Base-by-base conservation (phyloP, 2,113 vertebrate species). In the Zootoca vivipara region DNA sequence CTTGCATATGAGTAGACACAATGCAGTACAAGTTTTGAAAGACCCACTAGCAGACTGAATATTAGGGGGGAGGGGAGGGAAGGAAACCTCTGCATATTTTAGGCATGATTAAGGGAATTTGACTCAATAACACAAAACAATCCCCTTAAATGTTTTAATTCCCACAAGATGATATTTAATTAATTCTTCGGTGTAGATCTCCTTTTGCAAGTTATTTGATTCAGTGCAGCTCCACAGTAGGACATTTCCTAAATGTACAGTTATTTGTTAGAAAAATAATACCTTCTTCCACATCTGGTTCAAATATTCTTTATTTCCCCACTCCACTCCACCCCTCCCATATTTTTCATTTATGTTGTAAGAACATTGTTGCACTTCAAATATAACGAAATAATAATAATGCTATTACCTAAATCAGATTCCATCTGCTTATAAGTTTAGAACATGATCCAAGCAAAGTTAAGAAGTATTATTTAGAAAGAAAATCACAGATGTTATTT, bases 211-310 rank as follows among this genome's bases (percentile, higher is more conserved):
- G 87, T 92, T 15, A 16, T 64, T 78, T 73, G 30, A 28, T 0
- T 0, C 26, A 79, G 64, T 56, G 73, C 33, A 74, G 9, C 73
- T 89, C 12, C 12, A 30, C 42, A 80, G 73, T 72, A 85, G n/a
- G 67, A 56, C 78, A 4, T 0, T 77, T 85, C 82, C 69, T 88
- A 65, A 90, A 65, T 7, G 33, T 6, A 3, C 0, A 0, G 82
- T 88, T 89, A 83, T 84, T 89, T 91, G 83, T 82, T 28, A 85
- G 64, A 77, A 91, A 87, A 94, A 87, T 33, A 91, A 85, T 75
- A 75, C 10, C 24, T 58, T 80, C 8, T 86, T 16, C 78, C 69
- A 38, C 30, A 85, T 30, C 85, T 90, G 79, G 85, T 78, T 35
- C 62, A 87, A 65, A 77, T 85, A 78, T 86, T 92, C 82, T 78